A percentile compares a stretch with the other conserved stretches of the same genome.
These are phyloP conservation scores for Atopsyche davidsoni DNA, from an alignment of 1,140 invertebrate genomes.

Conservation along the genomic window DNA sequence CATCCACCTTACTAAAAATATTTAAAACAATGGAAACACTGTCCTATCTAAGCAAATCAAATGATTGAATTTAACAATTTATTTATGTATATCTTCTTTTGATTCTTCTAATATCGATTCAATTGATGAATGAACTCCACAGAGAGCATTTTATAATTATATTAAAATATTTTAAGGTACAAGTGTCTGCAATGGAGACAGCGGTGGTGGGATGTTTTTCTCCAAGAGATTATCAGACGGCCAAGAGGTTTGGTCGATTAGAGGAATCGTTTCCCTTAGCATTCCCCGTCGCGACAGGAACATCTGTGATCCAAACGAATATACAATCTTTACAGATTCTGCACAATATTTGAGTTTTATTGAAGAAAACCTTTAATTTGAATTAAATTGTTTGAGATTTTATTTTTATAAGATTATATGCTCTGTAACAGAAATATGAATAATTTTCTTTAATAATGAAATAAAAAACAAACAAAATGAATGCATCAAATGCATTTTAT, in stretches of 20 bases:
- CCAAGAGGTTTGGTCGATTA: conserved; percentile 30
- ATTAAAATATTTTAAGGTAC: conserved; percentile 12
- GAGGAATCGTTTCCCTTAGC: conserved; percentile 35
- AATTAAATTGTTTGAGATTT: not conserved
- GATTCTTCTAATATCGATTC: too few relatives aligned
- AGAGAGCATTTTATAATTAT: not conserved
- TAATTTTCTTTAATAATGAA: not conserved
- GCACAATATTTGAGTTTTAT: conserved; percentile 33
- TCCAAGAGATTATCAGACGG: conserved; percentile 24
- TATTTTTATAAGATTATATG: too few relatives aligned
- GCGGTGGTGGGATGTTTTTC: conserved; percentile 35
- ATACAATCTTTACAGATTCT: conserved; percentile 35
- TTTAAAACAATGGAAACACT: too few relatives aligned
- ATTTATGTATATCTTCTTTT: too few relatives aligned
- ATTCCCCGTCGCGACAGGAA: conserved; percentile 28
- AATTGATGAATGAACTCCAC: too few relatives aligned
- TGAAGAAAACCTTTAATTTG: conserved; percentile 19
- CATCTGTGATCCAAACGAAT: conserved; percentile 34
- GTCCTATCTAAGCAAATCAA: too few relatives aligned
- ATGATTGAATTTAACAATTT: too few relatives aligned
- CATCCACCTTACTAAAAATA: too few relatives aligned
- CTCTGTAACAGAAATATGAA: too few relatives aligned
- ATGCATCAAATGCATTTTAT: too few relatives aligned
- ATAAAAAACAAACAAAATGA: not conserved
- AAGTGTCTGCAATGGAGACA: conserved; percentile 37